phyloP scores from a whole-genome alignment of 2,113 vertebrate species.

The Ciconia stormi region DNA sequence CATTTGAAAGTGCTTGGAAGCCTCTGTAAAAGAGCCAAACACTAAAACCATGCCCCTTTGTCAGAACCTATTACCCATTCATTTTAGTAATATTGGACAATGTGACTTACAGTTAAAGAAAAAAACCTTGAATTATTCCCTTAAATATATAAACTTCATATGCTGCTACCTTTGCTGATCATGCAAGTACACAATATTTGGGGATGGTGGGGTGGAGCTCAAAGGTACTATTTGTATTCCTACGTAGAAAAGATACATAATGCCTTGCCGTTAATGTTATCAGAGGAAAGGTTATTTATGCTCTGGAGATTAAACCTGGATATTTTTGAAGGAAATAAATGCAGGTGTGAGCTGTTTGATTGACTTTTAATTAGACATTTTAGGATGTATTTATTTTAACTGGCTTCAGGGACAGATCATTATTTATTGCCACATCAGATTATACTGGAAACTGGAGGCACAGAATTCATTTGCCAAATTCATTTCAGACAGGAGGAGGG shows the following conservation, averaged over 20 bases:
- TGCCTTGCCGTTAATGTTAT: background rate
- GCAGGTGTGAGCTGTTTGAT: background rate
- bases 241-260: background rate
- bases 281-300: background rate
- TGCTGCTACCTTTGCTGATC: background rate
- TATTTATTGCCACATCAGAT: background rate
- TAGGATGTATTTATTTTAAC: conserved; percentile 1
- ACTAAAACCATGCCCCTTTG: background rate
- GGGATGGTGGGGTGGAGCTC: background rate
- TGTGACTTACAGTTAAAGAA: background rate
- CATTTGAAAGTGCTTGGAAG: background rate
- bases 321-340: background rate
- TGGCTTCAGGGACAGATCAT: background rate
- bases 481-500: background rate
- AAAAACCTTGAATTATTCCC: background rate
- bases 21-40: background rate
- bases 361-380: conserved; percentile 25
- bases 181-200: background rate
- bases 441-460: background rate
- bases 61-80: background rate
- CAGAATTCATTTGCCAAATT: background rate
- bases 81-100: background rate
- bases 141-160: background rate
- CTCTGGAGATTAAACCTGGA: background rate
- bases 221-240: background rate